These are phyloP conservation scores for Andrena praecox DNA, from an alignment of 2,888 invertebrate genomes.

Conservation along the genomic window DNA sequence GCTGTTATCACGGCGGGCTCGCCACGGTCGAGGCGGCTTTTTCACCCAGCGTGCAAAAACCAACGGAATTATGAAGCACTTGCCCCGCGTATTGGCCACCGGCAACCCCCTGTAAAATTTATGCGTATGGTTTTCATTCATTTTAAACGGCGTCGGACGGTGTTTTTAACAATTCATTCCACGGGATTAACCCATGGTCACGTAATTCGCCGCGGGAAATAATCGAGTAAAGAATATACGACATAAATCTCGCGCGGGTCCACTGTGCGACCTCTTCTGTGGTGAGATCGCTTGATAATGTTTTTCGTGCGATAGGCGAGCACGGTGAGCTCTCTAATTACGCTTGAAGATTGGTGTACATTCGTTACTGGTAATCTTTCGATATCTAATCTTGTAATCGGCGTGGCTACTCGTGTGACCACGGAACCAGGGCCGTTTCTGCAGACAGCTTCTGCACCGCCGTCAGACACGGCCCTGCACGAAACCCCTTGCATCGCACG, in stretches of 20 bases:
- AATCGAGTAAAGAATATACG: conserved; percentile 11
- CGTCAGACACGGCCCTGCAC: too few species aligned
- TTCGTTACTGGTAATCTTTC: too few species aligned
- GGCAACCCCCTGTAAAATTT: conserved; percentile 52
- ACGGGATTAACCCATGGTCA: conserved; percentile 27
- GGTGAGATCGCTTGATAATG: neutral
- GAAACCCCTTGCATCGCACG: too few species aligned
- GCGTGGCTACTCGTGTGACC: too few species aligned
- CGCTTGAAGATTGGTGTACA: neutral
- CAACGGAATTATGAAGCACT: conserved; percentile 52
- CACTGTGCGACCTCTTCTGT: neutral
- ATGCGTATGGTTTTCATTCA: conserved; percentile 62
- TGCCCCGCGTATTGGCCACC: conserved; percentile 48
- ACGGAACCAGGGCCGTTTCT: too few species aligned
- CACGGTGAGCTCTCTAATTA: neutral
- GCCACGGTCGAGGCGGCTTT: conserved; percentile 34
- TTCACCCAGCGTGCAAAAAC: conserved; percentile 55
- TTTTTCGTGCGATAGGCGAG: neutral
- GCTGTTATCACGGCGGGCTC: conserved; percentile 54
- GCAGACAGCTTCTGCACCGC: too few species aligned
- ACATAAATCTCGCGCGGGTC: conserved; percentile 8
- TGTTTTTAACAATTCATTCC: conserved; percentile 47
- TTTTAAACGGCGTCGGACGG: conserved; percentile 35
- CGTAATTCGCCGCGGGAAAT: conserved; percentile 19
- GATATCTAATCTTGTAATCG: too few species aligned